A percentile compares a stretch with the other conserved stretches of the same genome.
Evolutionary conservation across 2,113 vertebrate species (phyloP).

Genomic region (Corythornis cristatus): DNA sequence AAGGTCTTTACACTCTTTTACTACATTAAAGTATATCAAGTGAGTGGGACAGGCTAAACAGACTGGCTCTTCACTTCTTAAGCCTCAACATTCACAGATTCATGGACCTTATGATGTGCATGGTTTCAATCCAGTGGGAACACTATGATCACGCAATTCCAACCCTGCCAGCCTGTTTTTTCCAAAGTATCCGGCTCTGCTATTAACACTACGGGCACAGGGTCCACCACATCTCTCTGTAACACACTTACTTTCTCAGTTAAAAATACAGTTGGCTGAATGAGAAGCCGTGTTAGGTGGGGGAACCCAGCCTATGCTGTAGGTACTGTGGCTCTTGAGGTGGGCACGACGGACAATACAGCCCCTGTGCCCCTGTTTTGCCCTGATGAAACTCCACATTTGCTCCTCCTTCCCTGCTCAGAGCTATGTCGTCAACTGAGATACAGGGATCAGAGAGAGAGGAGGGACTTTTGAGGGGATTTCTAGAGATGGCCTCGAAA

Average conservation of each 20-base stretch:
- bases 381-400: rapidly evolving
- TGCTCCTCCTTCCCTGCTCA: rapidly evolving
- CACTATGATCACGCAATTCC: background rate
- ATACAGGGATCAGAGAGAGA: rapidly evolving
- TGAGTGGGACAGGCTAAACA: background rate
- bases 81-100: background rate
- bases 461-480: background rate
- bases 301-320: rapidly evolving
- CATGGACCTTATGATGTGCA: background rate
- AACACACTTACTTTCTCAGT: rapidly evolving
- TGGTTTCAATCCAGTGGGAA: background rate
- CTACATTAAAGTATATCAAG: background rate
- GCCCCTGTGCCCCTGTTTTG: too few species aligned
- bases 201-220: background rate
- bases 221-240: background rate
- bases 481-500: background rate
- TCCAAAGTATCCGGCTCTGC: background rate
- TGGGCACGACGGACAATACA: background rate
- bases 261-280: background rate
- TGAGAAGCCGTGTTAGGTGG: rapidly evolving
- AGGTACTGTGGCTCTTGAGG: background rate
- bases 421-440: background rate
- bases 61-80: background rate
- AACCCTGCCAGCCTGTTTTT: background rate
- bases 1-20: background rate